Conservation (phyloP, 2,113 vertebrate species). For the Pachycephala philippinensis region DNA sequence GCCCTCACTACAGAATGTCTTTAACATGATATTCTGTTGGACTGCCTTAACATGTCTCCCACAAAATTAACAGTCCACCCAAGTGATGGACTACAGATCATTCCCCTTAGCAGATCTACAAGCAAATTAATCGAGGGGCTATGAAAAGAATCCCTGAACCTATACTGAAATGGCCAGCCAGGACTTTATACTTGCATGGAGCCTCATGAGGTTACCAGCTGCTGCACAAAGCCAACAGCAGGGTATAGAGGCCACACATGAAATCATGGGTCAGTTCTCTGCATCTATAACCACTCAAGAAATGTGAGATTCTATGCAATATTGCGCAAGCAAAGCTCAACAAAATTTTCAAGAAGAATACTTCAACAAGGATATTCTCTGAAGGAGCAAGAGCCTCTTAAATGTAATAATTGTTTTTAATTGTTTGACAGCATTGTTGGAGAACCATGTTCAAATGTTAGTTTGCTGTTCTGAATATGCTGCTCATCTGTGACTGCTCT, state of each 20-base stretch:
- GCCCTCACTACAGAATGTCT: background rate
- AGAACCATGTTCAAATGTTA: background rate
- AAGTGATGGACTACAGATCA: background rate
- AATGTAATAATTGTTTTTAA: background rate
- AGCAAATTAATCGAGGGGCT: background rate
- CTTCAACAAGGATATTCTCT: background rate
- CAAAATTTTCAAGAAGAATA: background rate
- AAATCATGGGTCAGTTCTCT: background rate
- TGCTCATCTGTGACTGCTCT: background rate
- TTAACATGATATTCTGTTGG: conserved; percentile 13
- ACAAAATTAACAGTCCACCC: conserved; percentile 6
- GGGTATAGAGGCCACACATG: fast-evolving
- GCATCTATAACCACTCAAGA: background rate
- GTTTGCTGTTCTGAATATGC: background rate
- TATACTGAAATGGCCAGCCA: background rate
- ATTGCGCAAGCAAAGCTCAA: background rate
- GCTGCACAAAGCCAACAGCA: background rate
- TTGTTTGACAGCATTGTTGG: background rate
- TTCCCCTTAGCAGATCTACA: background rate
- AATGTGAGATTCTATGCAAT: background rate
- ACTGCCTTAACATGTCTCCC: background rate
- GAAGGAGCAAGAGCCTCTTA: background rate
- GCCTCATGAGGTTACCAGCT: background rate
- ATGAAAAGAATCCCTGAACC: background rate
- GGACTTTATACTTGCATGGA: background rate